Evolutionary conservation across 2,888 invertebrate species (phyloP).

Genomic region (Frankliniella intonsa): DNA sequence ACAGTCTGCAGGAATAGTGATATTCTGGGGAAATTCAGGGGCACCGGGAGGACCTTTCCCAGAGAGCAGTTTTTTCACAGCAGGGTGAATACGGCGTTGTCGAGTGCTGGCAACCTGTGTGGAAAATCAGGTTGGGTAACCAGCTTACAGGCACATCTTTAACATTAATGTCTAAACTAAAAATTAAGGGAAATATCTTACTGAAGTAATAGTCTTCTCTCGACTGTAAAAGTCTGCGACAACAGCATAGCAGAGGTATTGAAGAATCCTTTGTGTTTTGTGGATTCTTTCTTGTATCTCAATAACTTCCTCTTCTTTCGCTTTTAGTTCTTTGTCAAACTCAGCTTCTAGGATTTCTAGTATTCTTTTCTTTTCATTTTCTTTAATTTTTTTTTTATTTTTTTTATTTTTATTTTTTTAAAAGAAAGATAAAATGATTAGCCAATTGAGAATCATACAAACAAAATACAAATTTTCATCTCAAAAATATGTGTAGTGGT

Average conservation of each 20-base stretch:
- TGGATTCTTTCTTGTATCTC: conserved; percentile 29
- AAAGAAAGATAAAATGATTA: background rate
- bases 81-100: conserved; percentile 64
- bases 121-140: background rate
- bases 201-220: conserved; percentile 12
- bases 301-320: conserved; percentile 18
- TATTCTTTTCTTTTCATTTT: conserved; percentile 9
- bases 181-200: background rate
- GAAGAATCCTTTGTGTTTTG: conserved; percentile 3
- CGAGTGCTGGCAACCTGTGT: background rate
- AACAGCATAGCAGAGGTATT: conserved; percentile 29
- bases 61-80: conserved; percentile 62
- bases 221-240: conserved; percentile 21
- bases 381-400: background rate
- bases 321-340: conserved; percentile 28
- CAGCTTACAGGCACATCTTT: too few relatives aligned
- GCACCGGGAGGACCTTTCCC: conserved; percentile 51
- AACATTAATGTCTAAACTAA: background rate
- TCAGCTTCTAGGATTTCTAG: conserved; percentile 8
- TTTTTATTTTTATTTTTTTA: background rate
- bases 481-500: too few relatives aligned
- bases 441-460: background rate
- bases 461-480: too few relatives aligned
- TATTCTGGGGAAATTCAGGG: background rate
- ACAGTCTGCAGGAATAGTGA: background rate